Base-by-base conservation (phyloP, 2,113 vertebrate genomes). In the Petaurus breviceps region DNA sequence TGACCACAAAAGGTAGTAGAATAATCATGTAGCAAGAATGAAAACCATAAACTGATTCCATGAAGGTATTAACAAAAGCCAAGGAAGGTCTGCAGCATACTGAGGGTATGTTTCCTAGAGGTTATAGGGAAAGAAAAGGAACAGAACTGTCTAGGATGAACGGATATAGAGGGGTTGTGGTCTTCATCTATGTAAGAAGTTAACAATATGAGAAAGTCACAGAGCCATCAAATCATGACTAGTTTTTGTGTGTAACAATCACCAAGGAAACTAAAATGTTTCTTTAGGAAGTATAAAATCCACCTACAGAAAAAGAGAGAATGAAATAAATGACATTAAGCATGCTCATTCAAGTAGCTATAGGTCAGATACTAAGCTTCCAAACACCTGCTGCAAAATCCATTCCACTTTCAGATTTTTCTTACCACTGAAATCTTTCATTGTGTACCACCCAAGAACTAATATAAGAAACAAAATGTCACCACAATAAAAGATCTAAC, bases 331-430 rank as follows among this genome's bases (percentile, higher is more conserved):
- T 43, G n/a, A 1, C 68, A 77, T n/a, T 84, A 84, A 43, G 19
- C 2, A 84, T 84, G n/a, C n/a, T 84, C n/a, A 84, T 43, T 84
- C n/a, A 23, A 22, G 2, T 84, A 84, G n/a, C n/a, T 43, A 6
- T 19, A 43, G 37, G 16, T 84, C n/a, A 84, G 3, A 77, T 91
- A 26, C 55, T 91, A 51, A 91, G n/a, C 91, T 95, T 93, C 26
- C 25, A 96, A 90, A 95, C 11, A 94, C 9, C n/a, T 2, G 91
- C 31, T 95, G 89, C 96, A n/a, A 95, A 8, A 94, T 3, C 23
- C 2, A 37, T 49, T 25, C 51, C 55, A 90, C 54, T 89, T 94
- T 95, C 93, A 68, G 26, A 53, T 90, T 92, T 97, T 9, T 68
- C 94, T 92, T 22, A 89, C 11, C 89, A n/a, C 11, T 55, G 49